A percentile compares a stretch with the other conserved stretches of the same genome.
Evolutionary conservation across 2,113 vertebrate genomes (phyloP).

Genomic region (Sceloporus undulatus): DNA sequence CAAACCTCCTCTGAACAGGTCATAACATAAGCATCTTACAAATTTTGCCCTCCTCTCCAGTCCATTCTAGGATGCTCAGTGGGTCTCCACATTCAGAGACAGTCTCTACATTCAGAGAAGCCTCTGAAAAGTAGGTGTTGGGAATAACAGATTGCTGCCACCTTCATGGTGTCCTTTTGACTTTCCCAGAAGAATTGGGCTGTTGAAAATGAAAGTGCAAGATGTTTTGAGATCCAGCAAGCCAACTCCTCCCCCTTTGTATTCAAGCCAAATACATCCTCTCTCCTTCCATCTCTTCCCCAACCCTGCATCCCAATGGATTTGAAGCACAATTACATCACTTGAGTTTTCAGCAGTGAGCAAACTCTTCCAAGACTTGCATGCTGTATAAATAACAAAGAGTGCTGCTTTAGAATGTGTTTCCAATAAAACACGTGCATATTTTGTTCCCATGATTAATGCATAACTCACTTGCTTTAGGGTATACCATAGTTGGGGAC

Average conservation of each 20-base stretch:
- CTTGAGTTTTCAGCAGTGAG: neutral
- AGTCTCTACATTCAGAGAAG: neutral
- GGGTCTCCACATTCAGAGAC: neutral
- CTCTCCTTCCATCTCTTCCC: neutral
- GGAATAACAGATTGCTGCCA: neutral
- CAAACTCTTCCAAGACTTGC: neutral
- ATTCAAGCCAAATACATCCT: neutral
- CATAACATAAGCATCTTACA: too few relatives aligned
- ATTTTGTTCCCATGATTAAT: conserved; percentile 27
- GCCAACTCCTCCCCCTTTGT: neutral
- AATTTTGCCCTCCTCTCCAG: too few relatives aligned
- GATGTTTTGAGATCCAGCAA: neutral
- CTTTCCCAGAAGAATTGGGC: neutral
- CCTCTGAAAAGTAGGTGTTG: neutral
- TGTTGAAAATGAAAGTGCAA: neutral
- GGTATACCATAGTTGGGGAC: neutral
- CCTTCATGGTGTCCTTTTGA: neutral
- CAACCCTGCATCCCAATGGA: neutral
- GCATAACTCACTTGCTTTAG: neutral
- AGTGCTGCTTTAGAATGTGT: neutral
- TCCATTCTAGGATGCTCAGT: too few relatives aligned
- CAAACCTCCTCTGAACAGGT: too few relatives aligned
- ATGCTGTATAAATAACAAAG: neutral
- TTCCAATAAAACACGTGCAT: neutral
- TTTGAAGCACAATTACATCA: conserved; percentile 16